These are phyloP conservation scores for Papilio xuthus DNA, from an alignment of 1,140 invertebrate species.

Conservation along the genomic window DNA sequence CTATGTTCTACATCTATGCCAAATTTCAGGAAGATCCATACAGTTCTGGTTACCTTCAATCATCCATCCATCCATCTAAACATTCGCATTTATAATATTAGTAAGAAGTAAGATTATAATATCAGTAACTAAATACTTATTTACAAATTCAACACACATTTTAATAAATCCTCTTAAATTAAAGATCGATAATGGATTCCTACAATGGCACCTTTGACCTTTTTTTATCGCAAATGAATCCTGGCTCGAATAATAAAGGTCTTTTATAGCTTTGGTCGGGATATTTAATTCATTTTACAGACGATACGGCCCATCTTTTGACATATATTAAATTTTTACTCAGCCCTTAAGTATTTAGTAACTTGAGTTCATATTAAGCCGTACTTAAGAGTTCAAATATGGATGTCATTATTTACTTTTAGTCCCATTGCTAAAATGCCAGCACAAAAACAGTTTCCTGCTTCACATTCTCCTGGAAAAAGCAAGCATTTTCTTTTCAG, in stretches of 20 bases:
- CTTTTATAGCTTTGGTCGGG: constrained; percentile 2
- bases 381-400: too few relatives aligned
- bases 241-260: constrained; percentile 23
- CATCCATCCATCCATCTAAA: too few relatives aligned
- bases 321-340: constrained; percentile 18
- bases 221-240: constrained; percentile 32
- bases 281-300: constrained; percentile 27
- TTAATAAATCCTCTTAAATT: constrained; percentile 16
- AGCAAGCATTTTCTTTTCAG: too few relatives aligned
- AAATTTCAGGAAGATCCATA: too few relatives aligned
- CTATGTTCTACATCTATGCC: too few relatives aligned
- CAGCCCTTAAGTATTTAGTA: background rate
- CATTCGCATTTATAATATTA: too few relatives aligned
- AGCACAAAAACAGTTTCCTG: too few relatives aligned
- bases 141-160: constrained; percentile 11
- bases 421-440: too few relatives aligned
- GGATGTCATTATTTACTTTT: too few relatives aligned
- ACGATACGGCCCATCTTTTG: constrained; percentile 16
- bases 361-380: background rate
- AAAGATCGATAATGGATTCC: constrained; percentile 26
- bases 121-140: background rate
- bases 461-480: too few relatives aligned
- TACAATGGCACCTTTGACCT: constrained; percentile 25
- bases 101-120: background rate
- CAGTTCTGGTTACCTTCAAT: too few relatives aligned